A percentile compares a stretch with the other conserved stretches of the same genome.
Evolutionary conservation across 2,113 vertebrate genomes (phyloP).

Genomic region (Meleagris gallopavo): DNA sequence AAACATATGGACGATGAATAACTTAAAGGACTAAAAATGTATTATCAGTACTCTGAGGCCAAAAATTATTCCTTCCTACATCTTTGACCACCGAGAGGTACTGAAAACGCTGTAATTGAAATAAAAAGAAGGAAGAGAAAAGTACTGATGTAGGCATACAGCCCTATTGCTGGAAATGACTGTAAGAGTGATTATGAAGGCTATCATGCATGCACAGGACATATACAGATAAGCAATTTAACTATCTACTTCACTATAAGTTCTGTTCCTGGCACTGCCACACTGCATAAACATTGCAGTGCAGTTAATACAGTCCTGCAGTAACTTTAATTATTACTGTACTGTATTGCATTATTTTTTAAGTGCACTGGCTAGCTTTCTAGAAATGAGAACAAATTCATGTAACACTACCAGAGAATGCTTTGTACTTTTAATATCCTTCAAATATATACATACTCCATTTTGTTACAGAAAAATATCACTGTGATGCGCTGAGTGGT

Average conservation of each 20-base stretch:
- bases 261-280: neutral
- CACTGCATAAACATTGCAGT: neutral
- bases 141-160: neutral
- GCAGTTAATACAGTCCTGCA: neutral
- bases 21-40: neutral
- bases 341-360: neutral
- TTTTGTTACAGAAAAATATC: neutral
- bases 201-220: neutral
- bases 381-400: neutral
- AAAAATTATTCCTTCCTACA: neutral
- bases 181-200: neutral
- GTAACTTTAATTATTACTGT: neutral
- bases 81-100: neutral
- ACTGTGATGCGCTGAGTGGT: neutral
- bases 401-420: neutral
- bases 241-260: neutral
- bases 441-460: neutral
- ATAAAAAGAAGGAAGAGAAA: neutral
- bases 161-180: neutral
- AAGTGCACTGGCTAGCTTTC: neutral
- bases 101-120: neutral
- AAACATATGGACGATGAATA: neutral
- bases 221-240: neutral
- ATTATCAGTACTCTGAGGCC: neutral
- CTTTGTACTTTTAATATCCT: neutral